A percentile compares a stretch with the other conserved stretches of the same genome.
These are phyloP conservation scores for Potamilus streckersoni DNA, from an alignment of 1,140 invertebrate genomes.

Conservation along the genomic window DNA sequence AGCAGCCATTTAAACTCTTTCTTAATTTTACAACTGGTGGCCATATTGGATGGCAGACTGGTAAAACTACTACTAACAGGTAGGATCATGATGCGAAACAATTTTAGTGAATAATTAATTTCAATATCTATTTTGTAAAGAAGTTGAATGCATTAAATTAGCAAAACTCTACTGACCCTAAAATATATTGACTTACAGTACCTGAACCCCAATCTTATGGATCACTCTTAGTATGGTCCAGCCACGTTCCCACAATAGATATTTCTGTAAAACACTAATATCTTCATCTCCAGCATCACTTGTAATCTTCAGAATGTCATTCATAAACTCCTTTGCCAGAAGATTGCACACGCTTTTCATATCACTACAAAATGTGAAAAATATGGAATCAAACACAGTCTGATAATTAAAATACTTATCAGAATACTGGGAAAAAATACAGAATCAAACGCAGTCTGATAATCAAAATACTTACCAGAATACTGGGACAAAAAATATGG, in stretches of 20 bases:
- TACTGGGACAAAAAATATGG: too few species aligned
- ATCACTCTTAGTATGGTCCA: conserved; percentile 50
- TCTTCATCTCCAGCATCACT: conserved; percentile 43
- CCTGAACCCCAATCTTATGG: conserved; percentile 43
- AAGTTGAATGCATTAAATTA: background rate
- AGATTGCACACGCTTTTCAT: conserved; percentile 57
- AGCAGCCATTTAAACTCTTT: too few species aligned
- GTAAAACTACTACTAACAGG: too few species aligned
- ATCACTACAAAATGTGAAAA: conserved; percentile 43
- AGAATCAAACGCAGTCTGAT: too few species aligned
- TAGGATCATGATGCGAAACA: too few species aligned
- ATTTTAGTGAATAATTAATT: background rate
- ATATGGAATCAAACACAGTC: too few species aligned
- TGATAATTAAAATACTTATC: too few species aligned
- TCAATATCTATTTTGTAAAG: background rate
- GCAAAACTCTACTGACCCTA: background rate
- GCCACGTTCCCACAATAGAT: conserved; percentile 49
- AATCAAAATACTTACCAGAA: too few species aligned
- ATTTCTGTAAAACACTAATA: conserved; percentile 38
- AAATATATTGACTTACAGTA: conserved; percentile 5
- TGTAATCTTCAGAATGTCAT: conserved; percentile 51
- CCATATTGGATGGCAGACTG: too few species aligned
- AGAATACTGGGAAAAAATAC: too few species aligned
- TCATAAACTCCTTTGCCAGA: conserved; percentile 56
- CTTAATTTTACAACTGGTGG: too few species aligned